Evolutionary conservation across 2,113 vertebrate species (phyloP).

Genomic region (Perognathus longimembris): DNA sequence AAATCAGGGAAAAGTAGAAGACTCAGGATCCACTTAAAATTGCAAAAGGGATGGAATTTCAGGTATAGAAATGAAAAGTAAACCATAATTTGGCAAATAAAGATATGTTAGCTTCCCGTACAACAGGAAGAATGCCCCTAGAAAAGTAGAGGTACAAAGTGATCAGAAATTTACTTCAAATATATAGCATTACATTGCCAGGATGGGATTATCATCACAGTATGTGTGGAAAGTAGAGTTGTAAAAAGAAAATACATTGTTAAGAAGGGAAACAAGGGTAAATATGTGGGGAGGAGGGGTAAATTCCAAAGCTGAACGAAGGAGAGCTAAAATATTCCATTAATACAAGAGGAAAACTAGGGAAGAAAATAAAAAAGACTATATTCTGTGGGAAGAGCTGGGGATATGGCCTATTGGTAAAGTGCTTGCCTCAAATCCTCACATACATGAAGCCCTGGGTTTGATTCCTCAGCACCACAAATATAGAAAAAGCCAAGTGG

Average conservation of each 20-base stretch:
- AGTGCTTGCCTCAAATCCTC: too few relatives aligned
- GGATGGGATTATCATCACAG: neutral
- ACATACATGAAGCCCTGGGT: too few relatives aligned
- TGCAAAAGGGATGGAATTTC: constrained; percentile 59
- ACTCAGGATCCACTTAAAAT: constrained; percentile 62
- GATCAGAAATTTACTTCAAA: neutral
- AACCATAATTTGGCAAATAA: constrained; percentile 42
- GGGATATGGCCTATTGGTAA: too few relatives aligned
- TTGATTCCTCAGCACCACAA: too few relatives aligned
- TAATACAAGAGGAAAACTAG: neutral
- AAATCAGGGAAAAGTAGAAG: constrained; percentile 62
- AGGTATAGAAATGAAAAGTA: constrained; percentile 59
- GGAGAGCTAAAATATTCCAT: neutral
- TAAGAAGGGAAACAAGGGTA: neutral
- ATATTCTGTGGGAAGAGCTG: neutral
- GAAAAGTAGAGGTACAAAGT: neutral
- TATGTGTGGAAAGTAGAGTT: constrained; percentile 27
- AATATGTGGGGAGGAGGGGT: neutral
- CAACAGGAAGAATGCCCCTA: neutral
- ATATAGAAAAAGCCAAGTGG: too few relatives aligned
- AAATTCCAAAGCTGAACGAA: neutral
- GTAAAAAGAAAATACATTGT: neutral
- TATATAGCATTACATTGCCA: neutral
- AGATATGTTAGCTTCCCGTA: neutral
- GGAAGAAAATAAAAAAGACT: neutral